Evolutionary conservation across 2,888 invertebrate species (phyloP).

Genomic region (Branchellion lobata): DNA sequence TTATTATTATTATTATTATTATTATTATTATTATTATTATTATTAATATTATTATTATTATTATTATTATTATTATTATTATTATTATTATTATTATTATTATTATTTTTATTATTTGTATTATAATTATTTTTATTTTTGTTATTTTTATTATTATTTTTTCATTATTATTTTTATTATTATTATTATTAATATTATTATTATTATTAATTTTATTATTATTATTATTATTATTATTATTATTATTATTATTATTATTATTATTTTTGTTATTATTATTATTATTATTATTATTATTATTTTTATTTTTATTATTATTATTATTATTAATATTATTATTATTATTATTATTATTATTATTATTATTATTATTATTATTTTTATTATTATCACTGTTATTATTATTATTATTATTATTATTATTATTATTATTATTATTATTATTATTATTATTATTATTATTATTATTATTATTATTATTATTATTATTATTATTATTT

Average conservation of each 20-base stretch:
- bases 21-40: background rate
- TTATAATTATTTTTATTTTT: no score
- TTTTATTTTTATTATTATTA: conserved; percentile 10
- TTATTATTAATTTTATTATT: background rate
- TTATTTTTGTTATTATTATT: background rate
- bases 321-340: conserved; percentile 3
- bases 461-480: background rate
- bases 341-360: conserved; percentile 4
- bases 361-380: conserved; percentile 28
- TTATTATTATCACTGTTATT: conserved; percentile 28
- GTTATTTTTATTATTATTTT: no score
- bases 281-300: background rate
- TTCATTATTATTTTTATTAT: background rate
- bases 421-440: background rate
- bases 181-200: background rate
- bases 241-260: conserved; percentile 8
- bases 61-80: no score
- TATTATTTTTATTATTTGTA: no score
- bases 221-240: background rate
- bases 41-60: no score
- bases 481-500: background rate
- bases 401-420: background rate
- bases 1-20: background rate
- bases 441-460: conserved; percentile 8
- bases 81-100: no score